These are phyloP conservation scores for Caretta caretta DNA, from an alignment of 2,113 vertebrate genomes.

Conservation along the genomic window DNA sequence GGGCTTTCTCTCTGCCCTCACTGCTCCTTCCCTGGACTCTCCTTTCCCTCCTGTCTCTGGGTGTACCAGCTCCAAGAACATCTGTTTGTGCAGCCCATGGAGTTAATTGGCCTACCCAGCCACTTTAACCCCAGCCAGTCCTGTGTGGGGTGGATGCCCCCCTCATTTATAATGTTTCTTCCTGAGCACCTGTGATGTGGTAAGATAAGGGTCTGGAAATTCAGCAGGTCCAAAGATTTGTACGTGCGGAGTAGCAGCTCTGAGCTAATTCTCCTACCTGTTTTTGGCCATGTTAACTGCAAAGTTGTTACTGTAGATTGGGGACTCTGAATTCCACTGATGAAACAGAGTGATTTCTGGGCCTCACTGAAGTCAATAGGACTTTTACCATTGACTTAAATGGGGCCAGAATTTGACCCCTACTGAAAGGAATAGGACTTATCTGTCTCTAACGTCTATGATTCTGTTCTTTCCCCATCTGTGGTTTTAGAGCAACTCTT, in stretches of 20 bases:
- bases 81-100: too few species aligned
- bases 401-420: not conserved
- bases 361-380: not conserved
- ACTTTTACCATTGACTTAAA: not conserved
- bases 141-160: not conserved
- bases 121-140: too few species aligned
- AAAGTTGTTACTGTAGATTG: not conserved
- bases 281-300: not conserved
- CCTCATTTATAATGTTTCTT: too few species aligned
- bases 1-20: too few species aligned
- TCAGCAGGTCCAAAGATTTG: not conserved
- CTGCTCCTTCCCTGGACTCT: too few species aligned
- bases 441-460: not conserved
- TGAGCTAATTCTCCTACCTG: not conserved
- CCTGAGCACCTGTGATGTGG: too few species aligned
- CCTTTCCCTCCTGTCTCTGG: too few species aligned
- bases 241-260: not conserved
- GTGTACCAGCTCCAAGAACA: too few species aligned
- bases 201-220: not conserved
- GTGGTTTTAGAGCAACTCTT: slow-evolving; percentile 15
- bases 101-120: too few species aligned
- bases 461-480: not conserved
- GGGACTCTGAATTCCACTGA: not conserved
- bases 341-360: not conserved
- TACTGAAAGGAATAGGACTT: not conserved